Conservation (phyloP, 2,797 vertebrate species). For the Phoxinus dragarum region DNA sequence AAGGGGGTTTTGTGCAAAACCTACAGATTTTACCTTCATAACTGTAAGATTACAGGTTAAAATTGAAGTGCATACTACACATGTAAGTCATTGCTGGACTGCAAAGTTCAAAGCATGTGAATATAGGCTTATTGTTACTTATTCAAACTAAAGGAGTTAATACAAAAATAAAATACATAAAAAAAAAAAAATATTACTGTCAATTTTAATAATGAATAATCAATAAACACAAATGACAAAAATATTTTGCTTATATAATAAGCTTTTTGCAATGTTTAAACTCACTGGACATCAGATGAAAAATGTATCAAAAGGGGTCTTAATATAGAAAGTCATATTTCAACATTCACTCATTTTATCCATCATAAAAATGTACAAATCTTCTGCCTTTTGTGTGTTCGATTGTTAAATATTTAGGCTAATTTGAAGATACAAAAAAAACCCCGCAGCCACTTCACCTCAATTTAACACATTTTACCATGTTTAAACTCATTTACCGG, state of each 20-base stretch:
- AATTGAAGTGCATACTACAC: not conserved
- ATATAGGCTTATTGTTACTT: not conserved
- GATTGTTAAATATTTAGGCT: not conserved
- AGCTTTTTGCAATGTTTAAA: not conserved
- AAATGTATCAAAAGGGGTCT: not conserved
- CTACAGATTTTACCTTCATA: conserved; percentile 11
- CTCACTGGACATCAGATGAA: not conserved
- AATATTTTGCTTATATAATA: not conserved
- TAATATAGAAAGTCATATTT: not conserved
- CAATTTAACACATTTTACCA: not conserved
- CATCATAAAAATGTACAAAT: no score
- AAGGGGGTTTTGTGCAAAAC: conserved; percentile 12
- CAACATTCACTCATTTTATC: not conserved
- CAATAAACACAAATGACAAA: not conserved
- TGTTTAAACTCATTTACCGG: not conserved
- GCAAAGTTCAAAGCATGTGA: not conserved
- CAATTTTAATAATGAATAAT: not conserved
- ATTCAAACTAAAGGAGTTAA: not conserved
- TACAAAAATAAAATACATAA: not conserved
- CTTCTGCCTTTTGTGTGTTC: not conserved
- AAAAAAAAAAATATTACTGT: no score
- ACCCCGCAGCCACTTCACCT: not conserved
- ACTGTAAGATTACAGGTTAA: not conserved
- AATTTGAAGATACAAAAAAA: not conserved
- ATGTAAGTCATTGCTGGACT: not conserved